Percentiles rank a stretch among this genome's conserved stretches.
phyloP scores from a whole-genome alignment of 2,888 invertebrate genomes.

The Alcis repandata region DNA sequence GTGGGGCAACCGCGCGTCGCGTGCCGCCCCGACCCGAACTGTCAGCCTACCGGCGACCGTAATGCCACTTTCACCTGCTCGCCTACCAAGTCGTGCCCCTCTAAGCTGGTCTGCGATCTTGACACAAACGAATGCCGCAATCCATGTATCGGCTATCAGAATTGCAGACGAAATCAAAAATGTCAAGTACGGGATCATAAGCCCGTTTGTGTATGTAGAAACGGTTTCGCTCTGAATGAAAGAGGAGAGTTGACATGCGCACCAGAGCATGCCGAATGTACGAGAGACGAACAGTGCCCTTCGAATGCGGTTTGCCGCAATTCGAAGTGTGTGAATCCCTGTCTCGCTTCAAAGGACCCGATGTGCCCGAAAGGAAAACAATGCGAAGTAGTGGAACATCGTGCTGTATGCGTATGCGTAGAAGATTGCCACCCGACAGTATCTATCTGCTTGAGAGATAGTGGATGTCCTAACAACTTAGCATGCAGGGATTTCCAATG shows the following conservation, averaged over 20 bases:
- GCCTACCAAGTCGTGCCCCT: slow-evolving; percentile 90
- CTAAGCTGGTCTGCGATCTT: slow-evolving; percentile 90
- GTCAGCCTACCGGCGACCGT: slow-evolving; percentile 88
- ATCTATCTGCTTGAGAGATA: slow-evolving; percentile 95
- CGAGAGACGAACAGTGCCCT: slow-evolving; percentile 93
- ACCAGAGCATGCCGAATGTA: slow-evolving; percentile 93
- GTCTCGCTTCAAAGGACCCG: slow-evolving; percentile 88
- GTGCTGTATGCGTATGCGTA: slow-evolving; percentile 94
- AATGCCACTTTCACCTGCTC: slow-evolving; percentile 89
- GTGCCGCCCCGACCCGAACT: slow-evolving; percentile 93
- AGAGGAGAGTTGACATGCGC: slow-evolving; percentile 95
- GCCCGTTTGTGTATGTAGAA: slow-evolving; percentile 95
- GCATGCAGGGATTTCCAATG: slow-evolving; percentile 96
- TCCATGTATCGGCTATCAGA: slow-evolving; percentile 91
- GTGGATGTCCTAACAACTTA: slow-evolving; percentile 94
- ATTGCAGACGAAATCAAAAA: slow-evolving; percentile 93
- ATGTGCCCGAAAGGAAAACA: slow-evolving; percentile 93
- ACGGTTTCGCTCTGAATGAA: slow-evolving; percentile 95
- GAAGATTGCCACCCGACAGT: slow-evolving; percentile 94
- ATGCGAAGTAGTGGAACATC: slow-evolving; percentile 95
- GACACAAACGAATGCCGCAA: slow-evolving; percentile 91
- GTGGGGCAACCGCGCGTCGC: slow-evolving; percentile 93
- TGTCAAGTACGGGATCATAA: slow-evolving; percentile 95
- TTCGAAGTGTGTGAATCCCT: slow-evolving; percentile 95
- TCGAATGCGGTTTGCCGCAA: slow-evolving; percentile 94